Base-by-base conservation (phyloP, 2,888 invertebrate genomes). In the Zygothrica quintamaculata region DNA sequence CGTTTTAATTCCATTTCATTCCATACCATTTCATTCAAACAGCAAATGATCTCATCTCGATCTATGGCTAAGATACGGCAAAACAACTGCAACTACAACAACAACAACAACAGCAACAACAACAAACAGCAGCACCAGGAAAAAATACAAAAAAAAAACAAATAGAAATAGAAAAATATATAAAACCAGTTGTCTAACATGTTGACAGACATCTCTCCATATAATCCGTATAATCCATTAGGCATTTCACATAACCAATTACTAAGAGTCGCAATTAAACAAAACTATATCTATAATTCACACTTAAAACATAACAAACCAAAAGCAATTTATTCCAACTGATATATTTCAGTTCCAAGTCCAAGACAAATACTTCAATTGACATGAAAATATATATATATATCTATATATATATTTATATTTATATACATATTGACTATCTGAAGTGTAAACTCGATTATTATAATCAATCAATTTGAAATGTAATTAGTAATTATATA, bases 11-110 rank as follows among this genome's bases (percentile, higher is more conserved):
- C 18, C 59, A 65, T 57, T 58, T 65, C 59, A 65, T 57, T 58
- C 68, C 59, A 65, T 57, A 22, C 37, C 34, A 11, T 11, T 26
- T 5, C 59, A 65, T 57, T 58, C 68, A 67, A 65, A 61, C 44
- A n/a, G 58, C 16, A 48, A 47, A 81, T 81, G 81, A 81, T 81
- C 74, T 84, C 81, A 81, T 72, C 51, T 46, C 43, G 67, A 71
- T 67, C 60, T 68, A 51, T 53, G 61, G 50, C 65, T 66, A 61
- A 59, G 62, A 71, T 72, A 57, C 18, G 18, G 18, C 18, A 22
- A 9, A 51, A 26, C 44, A 36, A 13, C n/a, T 26, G 33, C 11
- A 16, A 12, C 11, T 6, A 37, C 33, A n/a, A 25, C 12, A 51
- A 26, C 44, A 36, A 13, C n/a, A 33, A 37, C 12, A 51, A 26